Evolutionary conservation across 92 coral and sea anemone genomes (phyloP), one percentile per base, ranked within the genome.

Genomic region (Actinernus sp.): DNA sequence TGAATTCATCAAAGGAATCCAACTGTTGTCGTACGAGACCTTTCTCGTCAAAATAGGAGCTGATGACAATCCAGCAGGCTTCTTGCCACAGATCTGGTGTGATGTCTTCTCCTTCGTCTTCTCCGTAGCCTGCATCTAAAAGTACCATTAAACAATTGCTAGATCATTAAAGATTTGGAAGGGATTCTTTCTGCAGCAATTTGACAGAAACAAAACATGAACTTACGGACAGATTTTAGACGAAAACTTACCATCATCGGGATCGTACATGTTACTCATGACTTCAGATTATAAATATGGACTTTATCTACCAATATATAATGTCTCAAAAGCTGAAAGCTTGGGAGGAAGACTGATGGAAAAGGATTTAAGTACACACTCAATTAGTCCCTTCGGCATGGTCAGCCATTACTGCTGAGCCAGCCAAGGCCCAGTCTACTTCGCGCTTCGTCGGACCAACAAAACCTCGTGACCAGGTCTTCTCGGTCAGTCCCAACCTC

Each of bases 41-140:
- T 63, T 94, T 94, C 76, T 94, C 98, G 49, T 94, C 98, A 81
- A 94, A 94, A 72, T 94, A 94, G 45, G 98, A 94, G 44, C 98
- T 94, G 58, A 94, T 94, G 72, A 94, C 98, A 47, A 94, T 94
- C 98, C 98, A 94, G 49, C 98, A 94, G 26, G 98, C 98, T 47
- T 94, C 98, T 55, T 94, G 98, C 98, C 98, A 94, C 49, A 91
- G 60, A 79, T 94, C 98, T 37, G 92, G 94, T 0, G 98, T 94
- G 33, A 94, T 94, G 49, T 94, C 98, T 54, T 90, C 98, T 12
- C 97, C 98, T 41, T 94, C 98, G 22, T 90, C 98, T 55, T 94
- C 98, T 17, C 91, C 94, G 81, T 94, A 90, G 3, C 71, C 86
- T 52, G 62, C 89, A 74, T 90, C 97, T 90, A 29, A 19, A 31